Evolutionary conservation across 2,888 invertebrate species (phyloP).

Genomic region (Strigamia transsilvanica): DNA sequence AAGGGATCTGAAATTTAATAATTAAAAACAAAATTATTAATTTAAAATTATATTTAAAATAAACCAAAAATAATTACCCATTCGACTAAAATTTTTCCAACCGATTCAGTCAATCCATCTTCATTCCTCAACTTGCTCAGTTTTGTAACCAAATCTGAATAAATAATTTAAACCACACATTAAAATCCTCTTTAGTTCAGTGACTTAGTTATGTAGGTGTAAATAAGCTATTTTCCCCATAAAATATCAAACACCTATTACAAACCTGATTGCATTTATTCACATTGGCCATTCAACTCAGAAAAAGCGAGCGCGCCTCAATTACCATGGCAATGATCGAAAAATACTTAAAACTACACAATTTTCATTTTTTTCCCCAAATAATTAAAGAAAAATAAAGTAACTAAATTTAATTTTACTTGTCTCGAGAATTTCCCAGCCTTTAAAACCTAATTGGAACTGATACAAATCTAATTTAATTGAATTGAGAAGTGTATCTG

Average conservation of each 20-base stretch:
- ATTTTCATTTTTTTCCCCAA: not conserved
- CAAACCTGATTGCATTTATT: slow-evolving; percentile 20
- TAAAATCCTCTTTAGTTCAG: slow-evolving; percentile 19
- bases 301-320: not conserved
- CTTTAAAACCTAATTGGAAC: not conserved
- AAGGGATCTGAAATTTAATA: slow-evolving; percentile 63
- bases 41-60: not conserved
- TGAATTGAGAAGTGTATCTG: slow-evolving; percentile 15
- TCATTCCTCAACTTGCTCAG: slow-evolving; percentile 63
- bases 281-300: slow-evolving; percentile 1
- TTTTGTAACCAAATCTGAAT: slow-evolving; percentile 59
- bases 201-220: not conserved
- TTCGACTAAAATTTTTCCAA: slow-evolving; percentile 64
- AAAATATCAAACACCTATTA: slow-evolving; percentile 5
- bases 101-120: slow-evolving; percentile 66
- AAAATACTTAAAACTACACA: not conserved
- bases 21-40: slow-evolving; percentile 56
- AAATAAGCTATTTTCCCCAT: not conserved
- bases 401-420: too few relatives aligned
- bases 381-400: not conserved
- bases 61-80: slow-evolving; percentile 61
- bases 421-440: too few relatives aligned
- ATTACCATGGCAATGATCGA: not conserved
- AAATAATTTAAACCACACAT: not conserved
- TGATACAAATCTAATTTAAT: not conserved